phyloP scores from a whole-genome alignment of 2,113 vertebrate genomes.

The Meleagris gallopavo region DNA sequence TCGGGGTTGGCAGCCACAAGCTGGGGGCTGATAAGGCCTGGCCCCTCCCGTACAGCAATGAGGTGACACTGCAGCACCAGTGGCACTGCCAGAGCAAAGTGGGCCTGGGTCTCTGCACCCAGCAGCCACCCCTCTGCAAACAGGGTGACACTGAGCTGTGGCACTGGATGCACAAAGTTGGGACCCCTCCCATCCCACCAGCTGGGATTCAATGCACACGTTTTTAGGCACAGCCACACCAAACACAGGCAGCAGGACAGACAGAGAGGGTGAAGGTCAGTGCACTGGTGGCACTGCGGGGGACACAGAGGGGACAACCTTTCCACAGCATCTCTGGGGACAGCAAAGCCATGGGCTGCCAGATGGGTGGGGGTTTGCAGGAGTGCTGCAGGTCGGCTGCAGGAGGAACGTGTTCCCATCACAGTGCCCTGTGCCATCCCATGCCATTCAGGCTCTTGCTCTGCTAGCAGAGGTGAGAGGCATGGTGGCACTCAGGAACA shows the following conservation, averaged over 20 bases:
- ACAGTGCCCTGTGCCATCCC: not conserved
- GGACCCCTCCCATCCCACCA: not conserved
- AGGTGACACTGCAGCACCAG: not conserved
- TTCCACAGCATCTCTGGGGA: not conserved
- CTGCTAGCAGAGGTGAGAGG: accelerated
- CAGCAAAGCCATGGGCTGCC: not conserved
- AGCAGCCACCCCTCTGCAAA: accelerated
- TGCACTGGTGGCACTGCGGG: not conserved
- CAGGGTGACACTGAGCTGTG: not conserved
- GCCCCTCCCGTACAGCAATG: not conserved
- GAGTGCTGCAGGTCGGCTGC: not conserved
- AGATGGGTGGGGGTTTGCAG: not conserved
- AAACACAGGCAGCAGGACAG: not conserved
- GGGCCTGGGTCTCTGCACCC: accelerated
- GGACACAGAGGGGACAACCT: not conserved
- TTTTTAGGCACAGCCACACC: not conserved
- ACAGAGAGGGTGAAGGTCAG: not conserved
- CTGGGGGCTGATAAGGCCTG: not conserved
- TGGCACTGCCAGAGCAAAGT: too few relatives aligned
- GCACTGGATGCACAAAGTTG: not conserved
- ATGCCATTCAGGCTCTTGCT: not conserved
- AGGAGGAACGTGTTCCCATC: not conserved
- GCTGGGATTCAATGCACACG: not conserved
- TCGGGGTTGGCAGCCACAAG: not conserved
- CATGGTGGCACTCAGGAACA: not conserved